Percentiles rank a stretch among this genome's conserved stretches.
Conservation (phyloP, 2,797 vertebrate species). For the Microctenopoma lineatum region DNA sequence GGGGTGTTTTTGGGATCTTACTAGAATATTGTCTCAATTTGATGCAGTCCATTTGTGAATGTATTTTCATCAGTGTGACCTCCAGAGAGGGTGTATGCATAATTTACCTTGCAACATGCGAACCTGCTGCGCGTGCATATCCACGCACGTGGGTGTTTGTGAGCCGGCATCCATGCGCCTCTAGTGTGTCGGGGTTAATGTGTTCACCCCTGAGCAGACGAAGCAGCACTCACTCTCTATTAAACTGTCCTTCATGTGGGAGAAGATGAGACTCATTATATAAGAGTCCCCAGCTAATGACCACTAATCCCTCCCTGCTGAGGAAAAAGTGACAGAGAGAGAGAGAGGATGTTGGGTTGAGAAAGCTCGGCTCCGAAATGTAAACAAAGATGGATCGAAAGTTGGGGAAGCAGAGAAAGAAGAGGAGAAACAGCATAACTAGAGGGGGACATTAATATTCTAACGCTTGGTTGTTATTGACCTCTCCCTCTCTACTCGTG, state of each 20-base stretch:
- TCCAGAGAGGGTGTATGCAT: slow-evolving; percentile 23
- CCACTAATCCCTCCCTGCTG: slow-evolving; percentile 63
- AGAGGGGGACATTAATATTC: slow-evolving; percentile 48
- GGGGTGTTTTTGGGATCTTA: not conserved
- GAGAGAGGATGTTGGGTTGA: slow-evolving; percentile 37
- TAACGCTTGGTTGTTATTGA: slow-evolving; percentile 61
- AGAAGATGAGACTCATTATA: slow-evolving; percentile 75
- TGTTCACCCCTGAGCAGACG: slow-evolving; percentile 45
- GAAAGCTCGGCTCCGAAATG: slow-evolving; percentile 37
- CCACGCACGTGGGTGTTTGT: slow-evolving; percentile 10
- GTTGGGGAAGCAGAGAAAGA: slow-evolving; percentile 8
- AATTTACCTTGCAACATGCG: slow-evolving; percentile 15
- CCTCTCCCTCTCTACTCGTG: slow-evolving; percentile 37
- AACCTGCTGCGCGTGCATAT: not conserved
- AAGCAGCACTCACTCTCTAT: slow-evolving; percentile 63
- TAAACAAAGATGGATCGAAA: slow-evolving; percentile 45
- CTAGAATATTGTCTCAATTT: slow-evolving; percentile 25
- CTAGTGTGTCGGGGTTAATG: slow-evolving; percentile 60
- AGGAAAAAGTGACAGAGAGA: slow-evolving; percentile 34
- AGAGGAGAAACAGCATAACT: slow-evolving; percentile 19
- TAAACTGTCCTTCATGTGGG: slow-evolving; percentile 72
- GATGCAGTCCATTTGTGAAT: slow-evolving; percentile 18
- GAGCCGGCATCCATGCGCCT: slow-evolving; percentile 1
- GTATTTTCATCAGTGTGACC: slow-evolving; percentile 1
- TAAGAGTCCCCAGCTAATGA: slow-evolving; percentile 70